phyloP scores from a whole-genome alignment of 2,797 vertebrate species.

The Phaenicophaeus curvirostris region DNA sequence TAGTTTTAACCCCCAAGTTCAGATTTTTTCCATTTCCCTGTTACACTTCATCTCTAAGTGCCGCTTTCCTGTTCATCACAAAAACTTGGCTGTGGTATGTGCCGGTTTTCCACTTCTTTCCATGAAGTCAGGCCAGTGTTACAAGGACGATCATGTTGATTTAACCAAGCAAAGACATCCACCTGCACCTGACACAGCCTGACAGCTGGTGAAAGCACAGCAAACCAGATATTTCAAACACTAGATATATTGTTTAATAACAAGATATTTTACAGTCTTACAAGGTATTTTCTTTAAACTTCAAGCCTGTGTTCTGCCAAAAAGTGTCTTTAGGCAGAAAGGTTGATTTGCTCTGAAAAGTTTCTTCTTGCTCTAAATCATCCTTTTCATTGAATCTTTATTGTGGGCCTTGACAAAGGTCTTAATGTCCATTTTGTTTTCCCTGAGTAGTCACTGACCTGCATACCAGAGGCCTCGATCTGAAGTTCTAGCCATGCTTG shows the following conservation, averaged over 20 bases:
- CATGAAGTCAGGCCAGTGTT: neutral
- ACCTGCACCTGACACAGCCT: neutral
- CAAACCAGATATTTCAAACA: neutral
- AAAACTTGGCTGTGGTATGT: rapidly evolving
- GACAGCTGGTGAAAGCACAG: neutral
- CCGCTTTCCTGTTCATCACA: neutral
- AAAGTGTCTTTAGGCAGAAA: neutral
- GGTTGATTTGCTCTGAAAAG: neutral
- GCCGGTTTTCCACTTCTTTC: neutral
- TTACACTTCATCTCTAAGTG: neutral
- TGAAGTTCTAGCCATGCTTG: neutral
- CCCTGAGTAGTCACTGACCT: neutral
- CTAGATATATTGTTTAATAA: neutral
- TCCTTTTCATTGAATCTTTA: neutral
- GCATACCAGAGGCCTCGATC: neutral
- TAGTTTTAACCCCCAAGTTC: neutral
- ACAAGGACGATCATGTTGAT: neutral
- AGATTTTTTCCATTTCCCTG: neutral
- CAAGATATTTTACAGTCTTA: neutral
- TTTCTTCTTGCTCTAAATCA: neutral
- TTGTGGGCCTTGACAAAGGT: neutral
- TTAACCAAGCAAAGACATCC: conserved; percentile 10
- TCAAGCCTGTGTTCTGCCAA: neutral
- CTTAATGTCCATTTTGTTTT: neutral
- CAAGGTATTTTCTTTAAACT: neutral